Conservation (phyloP, 2,888 invertebrate species). For the Esperia sulphurella region DNA sequence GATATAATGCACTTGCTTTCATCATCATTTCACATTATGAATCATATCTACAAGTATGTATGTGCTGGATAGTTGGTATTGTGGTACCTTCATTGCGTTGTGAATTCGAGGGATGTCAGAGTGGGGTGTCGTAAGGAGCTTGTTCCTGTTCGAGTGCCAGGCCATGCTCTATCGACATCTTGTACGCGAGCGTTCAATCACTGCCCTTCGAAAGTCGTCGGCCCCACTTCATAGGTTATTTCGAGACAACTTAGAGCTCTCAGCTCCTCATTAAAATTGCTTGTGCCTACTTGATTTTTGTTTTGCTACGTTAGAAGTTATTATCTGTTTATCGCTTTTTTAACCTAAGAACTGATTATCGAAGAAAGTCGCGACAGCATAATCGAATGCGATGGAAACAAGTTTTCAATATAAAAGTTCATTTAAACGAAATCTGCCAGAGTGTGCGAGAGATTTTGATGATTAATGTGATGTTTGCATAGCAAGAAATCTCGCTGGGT, state of each 20-base stretch:
- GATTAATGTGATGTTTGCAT: background rate
- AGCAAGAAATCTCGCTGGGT: background rate
- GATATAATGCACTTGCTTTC: conserved; percentile 22
- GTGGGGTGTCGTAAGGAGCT: background rate
- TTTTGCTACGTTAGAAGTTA: background rate
- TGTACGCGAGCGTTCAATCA: conserved; percentile 25
- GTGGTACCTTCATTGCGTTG: background rate
- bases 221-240: conserved; percentile 31
- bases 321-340: no score
- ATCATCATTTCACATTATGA: conserved; percentile 7
- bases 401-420: background rate
- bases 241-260: background rate
- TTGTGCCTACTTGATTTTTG: background rate
- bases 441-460: background rate
- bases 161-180: conserved; percentile 15
- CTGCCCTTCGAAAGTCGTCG: conserved; percentile 38
- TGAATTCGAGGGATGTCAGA: background rate
- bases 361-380: no score
- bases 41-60: conserved; percentile 1
- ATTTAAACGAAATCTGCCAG: background rate
- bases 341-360: background rate
- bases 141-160: background rate
- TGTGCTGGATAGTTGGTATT: background rate
- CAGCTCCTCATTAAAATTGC: background rate
- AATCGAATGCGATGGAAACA: no score